Evolutionary conservation across 1,140 invertebrate species (phyloP).

Genomic region (Zophobas atratus): DNA sequence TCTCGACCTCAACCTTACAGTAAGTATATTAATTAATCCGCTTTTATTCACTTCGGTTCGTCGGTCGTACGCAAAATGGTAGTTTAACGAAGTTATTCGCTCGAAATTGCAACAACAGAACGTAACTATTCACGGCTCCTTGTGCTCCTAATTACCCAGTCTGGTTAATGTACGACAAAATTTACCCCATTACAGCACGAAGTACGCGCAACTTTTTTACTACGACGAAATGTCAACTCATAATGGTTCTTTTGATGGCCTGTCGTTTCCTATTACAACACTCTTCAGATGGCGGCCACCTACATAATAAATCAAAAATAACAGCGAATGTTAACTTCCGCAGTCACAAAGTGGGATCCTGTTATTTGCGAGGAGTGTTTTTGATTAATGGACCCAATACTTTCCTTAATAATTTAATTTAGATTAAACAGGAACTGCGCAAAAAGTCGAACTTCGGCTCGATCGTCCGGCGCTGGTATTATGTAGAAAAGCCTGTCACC

Average conservation of each 20-base stretch:
- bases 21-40: slow-evolving; percentile 71
- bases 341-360: neutral
- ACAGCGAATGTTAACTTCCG: neutral
- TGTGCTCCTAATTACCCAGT: neutral
- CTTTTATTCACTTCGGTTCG: slow-evolving; percentile 7
- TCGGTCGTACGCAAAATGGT: neutral
- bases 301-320: neutral
- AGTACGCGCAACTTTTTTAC: too few relatives aligned
- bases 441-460: neutral
- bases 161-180: neutral
- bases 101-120: neutral
- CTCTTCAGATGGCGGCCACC: neutral
- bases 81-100: slow-evolving; percentile 3
- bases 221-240: neutral
- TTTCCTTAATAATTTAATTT: neutral
- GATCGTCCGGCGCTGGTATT: neutral
- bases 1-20: slow-evolving; percentile 88
- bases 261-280: neutral
- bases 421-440: neutral
- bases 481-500: too few relatives aligned
- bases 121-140: neutral
- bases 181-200: neutral
- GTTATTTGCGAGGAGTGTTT: neutral
- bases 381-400: neutral
- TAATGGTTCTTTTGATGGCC: neutral